Base-by-base conservation (phyloP, 2,888 invertebrate species). In the Rhingia campestris region DNA sequence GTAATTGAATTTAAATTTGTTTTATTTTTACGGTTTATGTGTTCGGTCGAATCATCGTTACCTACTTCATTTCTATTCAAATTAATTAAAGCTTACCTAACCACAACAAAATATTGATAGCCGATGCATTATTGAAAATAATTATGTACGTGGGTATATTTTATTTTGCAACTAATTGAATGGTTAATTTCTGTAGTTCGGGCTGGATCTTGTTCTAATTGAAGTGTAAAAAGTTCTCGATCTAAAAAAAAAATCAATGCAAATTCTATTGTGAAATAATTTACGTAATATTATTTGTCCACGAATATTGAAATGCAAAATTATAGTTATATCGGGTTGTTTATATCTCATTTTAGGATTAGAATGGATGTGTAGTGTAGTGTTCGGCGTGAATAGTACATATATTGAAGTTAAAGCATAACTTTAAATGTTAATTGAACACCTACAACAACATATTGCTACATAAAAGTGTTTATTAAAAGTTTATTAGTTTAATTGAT, bases 221-320 rank as follows among this genome's bases (percentile, higher is more conserved):
- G 30, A 14, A 41, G 53, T 53, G 39, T 7, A 14, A 3, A 14
- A 32, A 33, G 30, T 39, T 51, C 32, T 12, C 22, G 22, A 35
- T 4, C 10, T 22, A 33, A 33, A 43, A 22, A 22, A 53, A 67
- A 43, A 53, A 66, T 64, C 39, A 47, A 59, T 70, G 56, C 37
- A 35, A 45, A 54, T 39, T 64, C 5, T 64, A n/a, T 37, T 43
- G 30, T 63, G 63, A 37, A 37, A 54, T 64, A 7, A 63, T 73
- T 73, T 73, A 73, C 73, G 73, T 73, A 73, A 73, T 64, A 64
- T 6, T 22, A 22, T 53, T 43, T 43, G n/a, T 45, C 45, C 49
- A 54, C 54, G 47, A 64, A 12, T 7, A 45, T 22, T 3, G 6
- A 10, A 61, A 33, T 43, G 35, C 5, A 43, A 58, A 33, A 41